phyloP scores from a whole-genome alignment of 2,113 vertebrate genomes.

The Centropristis striata region DNA sequence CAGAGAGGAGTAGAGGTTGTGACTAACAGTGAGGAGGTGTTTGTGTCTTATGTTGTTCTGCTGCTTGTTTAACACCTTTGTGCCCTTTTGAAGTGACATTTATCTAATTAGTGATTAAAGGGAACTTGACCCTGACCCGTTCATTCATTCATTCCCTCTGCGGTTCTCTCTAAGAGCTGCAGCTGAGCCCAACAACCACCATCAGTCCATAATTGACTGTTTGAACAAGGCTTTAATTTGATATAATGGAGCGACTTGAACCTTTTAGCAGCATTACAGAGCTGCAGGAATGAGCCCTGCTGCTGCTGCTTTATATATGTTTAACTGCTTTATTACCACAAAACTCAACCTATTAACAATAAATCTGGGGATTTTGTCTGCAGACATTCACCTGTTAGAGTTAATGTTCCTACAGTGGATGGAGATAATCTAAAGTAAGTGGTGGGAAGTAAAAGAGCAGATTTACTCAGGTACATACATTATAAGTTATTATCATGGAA shows the following conservation, averaged over 20 bases:
- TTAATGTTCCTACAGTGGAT: neutral
- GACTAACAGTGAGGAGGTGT: neutral
- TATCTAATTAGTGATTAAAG: constrained; percentile 57
- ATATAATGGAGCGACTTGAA: constrained; percentile 37
- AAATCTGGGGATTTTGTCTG: neutral
- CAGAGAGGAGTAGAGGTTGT: neutral
- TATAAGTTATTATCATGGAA: no score
- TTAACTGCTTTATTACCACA: constrained; percentile 5
- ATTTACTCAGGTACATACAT: no score
- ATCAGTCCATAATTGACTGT: constrained; percentile 39
- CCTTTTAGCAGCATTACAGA: constrained; percentile 29
- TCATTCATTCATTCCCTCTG: constrained; percentile 14
- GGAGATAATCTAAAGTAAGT: neutral
- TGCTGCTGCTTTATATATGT: constrained; percentile 13
- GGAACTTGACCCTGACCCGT: constrained; percentile 36
- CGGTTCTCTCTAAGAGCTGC: constrained; percentile 7
- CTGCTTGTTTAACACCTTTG: neutral
- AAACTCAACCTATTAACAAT: neutral
- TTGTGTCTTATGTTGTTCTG: constrained; percentile 21
- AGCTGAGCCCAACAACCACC: constrained; percentile 9
- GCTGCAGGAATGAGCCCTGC: neutral
- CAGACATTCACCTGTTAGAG: neutral
- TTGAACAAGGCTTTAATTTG: constrained; percentile 57
- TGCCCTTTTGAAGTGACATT: constrained; percentile 50
- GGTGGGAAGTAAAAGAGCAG: neutral